Base-by-base conservation (phyloP, 2,113 vertebrate species). In the Sakesphorus luctuosus region DNA sequence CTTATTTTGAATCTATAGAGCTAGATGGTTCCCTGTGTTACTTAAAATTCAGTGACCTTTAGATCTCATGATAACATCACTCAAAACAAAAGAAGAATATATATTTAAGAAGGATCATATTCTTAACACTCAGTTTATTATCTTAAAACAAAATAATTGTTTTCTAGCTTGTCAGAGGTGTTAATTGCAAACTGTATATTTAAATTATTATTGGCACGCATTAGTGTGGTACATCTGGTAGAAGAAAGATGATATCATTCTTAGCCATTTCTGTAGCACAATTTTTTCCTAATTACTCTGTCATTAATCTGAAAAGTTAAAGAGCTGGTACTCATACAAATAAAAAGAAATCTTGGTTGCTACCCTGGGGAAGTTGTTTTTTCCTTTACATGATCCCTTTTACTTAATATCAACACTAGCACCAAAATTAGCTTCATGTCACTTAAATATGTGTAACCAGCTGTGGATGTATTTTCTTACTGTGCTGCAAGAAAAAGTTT, bases 401-500 rank as follows among this genome's bases (percentile, higher is more conserved):
- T 78, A 85, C 47, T 96, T 94, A 93, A 63, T 96, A 97, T 86
- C 95, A 96, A 89, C 93, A 97, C 89, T 95, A 96, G 72, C 80
- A 93, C 73, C 83, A 96, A 93, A 97, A 96, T 95, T 94, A 95
- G 96, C 90, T 94, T 78, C 84, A 72, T 90, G 78, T 65, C 94
- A 92, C 84, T 97, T 96, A 97, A 97, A 89, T 96, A 97, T 95
- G 94, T 96, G 94, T 93, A 97, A 97, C 96, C 97, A 98, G 97
- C 97, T 98, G 97, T 95, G 98, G 97, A 96, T 97, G 90, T 96
- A 94, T 93, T 98, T 97, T 97, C 97, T 97, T 95, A 89, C 83
- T 92, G 86, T 69, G 59, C 43, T 76, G 63, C 75, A 94, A 89
- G 66, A 95, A 97, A 96, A 93, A 87, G 50, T 59, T 96, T 97